Conservation (phyloP, 2,888 invertebrate species). For the Marronus borbonicus region DNA sequence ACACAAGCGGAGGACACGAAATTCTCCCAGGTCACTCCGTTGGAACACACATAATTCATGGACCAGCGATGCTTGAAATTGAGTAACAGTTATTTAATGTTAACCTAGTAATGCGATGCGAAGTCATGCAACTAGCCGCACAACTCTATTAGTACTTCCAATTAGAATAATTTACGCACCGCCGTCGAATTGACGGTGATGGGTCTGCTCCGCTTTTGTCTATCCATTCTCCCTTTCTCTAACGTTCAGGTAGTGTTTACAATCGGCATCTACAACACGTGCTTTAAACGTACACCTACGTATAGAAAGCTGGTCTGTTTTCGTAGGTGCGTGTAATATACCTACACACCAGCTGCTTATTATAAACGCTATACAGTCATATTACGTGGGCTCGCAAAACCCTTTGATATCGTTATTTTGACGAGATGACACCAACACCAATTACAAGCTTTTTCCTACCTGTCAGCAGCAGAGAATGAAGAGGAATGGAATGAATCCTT, state of each 20-base stretch:
- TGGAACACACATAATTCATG: conserved; percentile 36
- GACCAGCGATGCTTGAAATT: conserved; percentile 43
- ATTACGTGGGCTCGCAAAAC: neutral
- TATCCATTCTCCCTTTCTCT: conserved; percentile 4
- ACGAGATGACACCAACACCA: neutral
- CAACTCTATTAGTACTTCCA: conserved; percentile 45
- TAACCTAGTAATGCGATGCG: conserved; percentile 44
- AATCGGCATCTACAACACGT: neutral
- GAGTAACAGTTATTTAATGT: conserved; percentile 46
- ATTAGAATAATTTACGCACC: conserved; percentile 44
- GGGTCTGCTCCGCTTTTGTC: neutral
- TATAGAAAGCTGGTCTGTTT: neutral
- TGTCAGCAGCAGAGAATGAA: neutral
- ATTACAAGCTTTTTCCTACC: conserved; percentile 9
- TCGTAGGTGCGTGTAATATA: neutral
- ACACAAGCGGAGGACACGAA: neutral
- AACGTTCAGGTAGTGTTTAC: neutral
- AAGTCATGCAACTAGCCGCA: conserved; percentile 27
- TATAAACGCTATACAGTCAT: neutral
- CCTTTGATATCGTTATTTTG: conserved; percentile 26
- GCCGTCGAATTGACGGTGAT: conserved; percentile 34
- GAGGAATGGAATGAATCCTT: neutral
- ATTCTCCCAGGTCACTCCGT: conserved; percentile 39
- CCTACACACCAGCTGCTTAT: neutral
- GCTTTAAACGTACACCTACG: neutral